Evolutionary conservation across 1,140 invertebrate species (phyloP), one percentile per base, ranked within the genome.

Genomic region (Probaryconus sp.): DNA sequence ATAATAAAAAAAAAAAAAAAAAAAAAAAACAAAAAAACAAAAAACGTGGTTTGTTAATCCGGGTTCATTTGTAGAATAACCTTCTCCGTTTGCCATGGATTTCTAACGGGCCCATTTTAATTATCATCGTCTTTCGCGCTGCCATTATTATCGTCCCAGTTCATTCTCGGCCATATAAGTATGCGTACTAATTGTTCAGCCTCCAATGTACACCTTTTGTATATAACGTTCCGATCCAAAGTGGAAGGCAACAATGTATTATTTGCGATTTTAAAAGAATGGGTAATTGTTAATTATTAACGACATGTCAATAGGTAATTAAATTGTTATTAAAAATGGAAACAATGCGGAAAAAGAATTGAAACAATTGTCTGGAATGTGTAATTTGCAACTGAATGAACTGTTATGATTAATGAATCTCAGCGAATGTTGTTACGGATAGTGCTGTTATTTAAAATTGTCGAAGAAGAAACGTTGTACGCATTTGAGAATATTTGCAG

Each of bases 201-300:
- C 38, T 24, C n/a, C 21, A 45, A 26, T 28, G 40, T 21, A 28
- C 40, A 64, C 47, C 37, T n/a, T 45, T 33, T 35, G 37, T 64
- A n/a, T 43, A 18, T 31, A 21, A 10, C 31, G 6, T 14, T 14
- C 33, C 48, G 26, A 55, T 53, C 48, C 45, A 53, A 65, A 65
- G 31, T 47, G 17, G 30, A 30, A 28, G 16, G 13, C 43, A 58
- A 56, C 37, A 67, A 50, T 68, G 45, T 28, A 51, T 68, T 42
- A 58, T 58, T 68, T 58, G 20, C 35, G 33, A 37, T 35, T 42
- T 58, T 33, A 13, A 13, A 50, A 51, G 45, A 58, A 58, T 9
- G 51, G 26, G 53, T 58, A 28, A 51, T 58, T 68, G 45, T 68
- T 58, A 51, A 68, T 68, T 68, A 58, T 68, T 68, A 7, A 37